Evolutionary conservation across 2,797 vertebrate genomes (phyloP), one percentile per base, ranked within the genome.

Genomic region (Aselliscus stoliczkanus): DNA sequence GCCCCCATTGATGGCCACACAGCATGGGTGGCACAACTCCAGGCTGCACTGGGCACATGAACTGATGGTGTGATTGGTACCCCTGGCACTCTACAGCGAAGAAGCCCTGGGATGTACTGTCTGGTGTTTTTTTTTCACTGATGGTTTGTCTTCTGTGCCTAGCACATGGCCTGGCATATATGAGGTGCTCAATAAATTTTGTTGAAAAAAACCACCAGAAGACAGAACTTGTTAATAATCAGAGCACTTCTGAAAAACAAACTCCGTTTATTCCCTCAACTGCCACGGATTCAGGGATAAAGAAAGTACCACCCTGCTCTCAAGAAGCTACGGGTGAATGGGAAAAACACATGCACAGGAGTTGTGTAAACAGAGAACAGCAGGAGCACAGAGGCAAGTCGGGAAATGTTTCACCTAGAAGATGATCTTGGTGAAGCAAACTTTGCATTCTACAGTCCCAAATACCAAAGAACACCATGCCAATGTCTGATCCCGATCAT

Each of bases 171-270:
- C 44, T 82, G 13, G 77, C 17, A 75, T 37, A 52, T 79, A 92
- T 67, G 94, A 89, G 29, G 15, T 70, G n/a, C 44, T 83, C 39
- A 21, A 31, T 77, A 77, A 27, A 67, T 47, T 81, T 89, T 56
- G 11, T 52, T 60, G n/a, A 75, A 95, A 70, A 88, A 20, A 37
- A n/a, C 31, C 37, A 42, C 44, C 50, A 87, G 18, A 73, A 95
- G 27, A 54, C 5, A 44, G 25, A 94, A 17, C 37, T 73, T 94
- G 47, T 62, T 93, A 67, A 42, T 87, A 76, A 54, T 80, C 39
- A 76, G 85, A 94, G 67, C 52, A 54, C 23, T 11, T 58, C 80
- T 25, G 9, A 44, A 58, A 96, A 90, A 82, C 6, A 72, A 75
- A 60, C 37, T 80, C 52, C 21, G 56, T 62, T 93, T 34, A 77